phyloP scores from a whole-genome alignment of 2,113 vertebrate species.

The Silurus glanis region DNA sequence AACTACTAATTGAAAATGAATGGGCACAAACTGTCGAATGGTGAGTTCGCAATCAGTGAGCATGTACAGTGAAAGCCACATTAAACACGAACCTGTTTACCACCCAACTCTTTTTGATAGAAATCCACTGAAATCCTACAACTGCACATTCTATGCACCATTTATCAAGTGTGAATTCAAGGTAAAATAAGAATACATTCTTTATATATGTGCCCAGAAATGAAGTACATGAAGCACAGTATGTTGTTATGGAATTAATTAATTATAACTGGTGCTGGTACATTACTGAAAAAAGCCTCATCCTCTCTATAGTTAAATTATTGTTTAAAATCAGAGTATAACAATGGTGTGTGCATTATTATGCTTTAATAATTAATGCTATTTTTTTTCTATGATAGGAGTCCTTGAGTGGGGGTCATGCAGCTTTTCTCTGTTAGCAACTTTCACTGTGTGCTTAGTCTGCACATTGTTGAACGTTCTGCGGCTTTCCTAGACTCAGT shows the following conservation, averaged over 20 bases:
- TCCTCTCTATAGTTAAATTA: not conserved
- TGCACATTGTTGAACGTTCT: slow-evolving; percentile 37
- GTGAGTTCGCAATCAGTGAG: not conserved
- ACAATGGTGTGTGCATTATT: slow-evolving; percentile 25
- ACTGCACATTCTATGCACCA: not conserved
- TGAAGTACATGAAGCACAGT: not conserved
- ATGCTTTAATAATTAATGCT: slow-evolving; percentile 45
- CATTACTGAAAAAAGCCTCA: not conserved
- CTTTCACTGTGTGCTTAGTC: slow-evolving; percentile 39
- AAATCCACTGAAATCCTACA: not conserved
- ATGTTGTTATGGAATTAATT: not conserved
- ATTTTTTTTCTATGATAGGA: slow-evolving; percentile 32
- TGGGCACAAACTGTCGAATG: not conserved
- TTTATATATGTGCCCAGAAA: not conserved
- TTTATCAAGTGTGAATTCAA: not conserved
- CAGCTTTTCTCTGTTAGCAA: slow-evolving; percentile 29
- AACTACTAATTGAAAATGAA: slow-evolving; percentile 6
- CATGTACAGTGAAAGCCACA: not conserved
- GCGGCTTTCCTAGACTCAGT: slow-evolving; percentile 45
- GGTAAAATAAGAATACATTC: not conserved
- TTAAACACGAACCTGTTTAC: not conserved
- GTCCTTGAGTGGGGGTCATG: slow-evolving; percentile 28
- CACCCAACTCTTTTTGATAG: not conserved
- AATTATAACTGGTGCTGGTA: not conserved
- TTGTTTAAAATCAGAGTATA: slow-evolving; percentile 11